A percentile compares a stretch with the other conserved stretches of the same genome.
phyloP scores from a whole-genome alignment of 2,113 vertebrate genomes.

The Etheostoma cragini region DNA sequence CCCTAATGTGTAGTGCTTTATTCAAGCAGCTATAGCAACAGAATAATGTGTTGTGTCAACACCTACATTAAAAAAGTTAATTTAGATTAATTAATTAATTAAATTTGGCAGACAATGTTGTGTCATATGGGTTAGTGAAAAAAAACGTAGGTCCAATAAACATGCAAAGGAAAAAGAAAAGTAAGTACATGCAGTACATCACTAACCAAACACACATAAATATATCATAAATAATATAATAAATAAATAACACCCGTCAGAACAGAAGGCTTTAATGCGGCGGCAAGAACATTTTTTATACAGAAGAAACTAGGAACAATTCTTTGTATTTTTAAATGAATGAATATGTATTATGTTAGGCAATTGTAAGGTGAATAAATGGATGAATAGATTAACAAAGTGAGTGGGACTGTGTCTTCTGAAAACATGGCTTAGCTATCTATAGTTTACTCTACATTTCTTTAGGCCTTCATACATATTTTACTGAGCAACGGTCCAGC shows the following conservation, averaged over 20 bases:
- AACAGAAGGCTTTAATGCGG: conserved; percentile 1
- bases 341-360: conserved; percentile 10
- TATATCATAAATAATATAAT: neutral
- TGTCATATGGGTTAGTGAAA: neutral
- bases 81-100: too few species aligned
- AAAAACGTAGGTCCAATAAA: neutral
- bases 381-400: conserved; percentile 41
- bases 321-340: neutral
- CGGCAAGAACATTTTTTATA: neutral
- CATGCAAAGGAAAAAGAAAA: neutral
- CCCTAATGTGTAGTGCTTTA: neutral
- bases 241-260: neutral
- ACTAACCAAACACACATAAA: neutral
- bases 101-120: neutral
- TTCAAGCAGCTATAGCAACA: neutral
- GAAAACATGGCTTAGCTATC: conserved; percentile 39
- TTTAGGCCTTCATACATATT: conserved; percentile 17
- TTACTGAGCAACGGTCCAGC: conserved; percentile 14
- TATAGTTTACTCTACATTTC: conserved; percentile 38
- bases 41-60: neutral
- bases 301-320: neutral
- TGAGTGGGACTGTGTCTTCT: conserved; percentile 14
- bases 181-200: neutral
- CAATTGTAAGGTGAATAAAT: conserved; percentile 22
- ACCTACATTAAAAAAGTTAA: neutral